These are phyloP conservation scores for Lepus timidus DNA, from an alignment of 2,113 vertebrate species.

Conservation along the genomic window DNA sequence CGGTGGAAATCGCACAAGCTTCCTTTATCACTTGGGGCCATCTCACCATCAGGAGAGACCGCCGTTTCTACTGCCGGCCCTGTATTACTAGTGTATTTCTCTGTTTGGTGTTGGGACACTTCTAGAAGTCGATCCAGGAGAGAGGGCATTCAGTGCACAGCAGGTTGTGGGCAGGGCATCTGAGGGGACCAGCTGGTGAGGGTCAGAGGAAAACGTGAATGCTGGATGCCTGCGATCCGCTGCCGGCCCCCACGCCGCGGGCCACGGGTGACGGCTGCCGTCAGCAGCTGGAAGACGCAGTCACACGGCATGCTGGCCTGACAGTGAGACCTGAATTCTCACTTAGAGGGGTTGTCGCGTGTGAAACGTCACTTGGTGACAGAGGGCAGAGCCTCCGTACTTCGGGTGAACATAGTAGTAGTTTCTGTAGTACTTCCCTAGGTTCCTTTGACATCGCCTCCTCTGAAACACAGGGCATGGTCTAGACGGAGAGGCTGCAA, in stretches of 20 bases:
- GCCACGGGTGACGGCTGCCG: neutral
- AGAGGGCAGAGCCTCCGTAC: rapidly evolving
- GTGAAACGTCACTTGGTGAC: neutral
- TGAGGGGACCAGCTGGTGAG: neutral
- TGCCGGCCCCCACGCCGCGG: rapidly evolving
- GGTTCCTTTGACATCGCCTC: neutral
- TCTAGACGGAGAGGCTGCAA: no score
- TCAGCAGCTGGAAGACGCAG: rapidly evolving
- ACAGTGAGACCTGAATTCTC: neutral
- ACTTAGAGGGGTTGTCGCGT: rapidly evolving
- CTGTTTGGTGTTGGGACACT: neutral
- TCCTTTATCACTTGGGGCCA: neutral
- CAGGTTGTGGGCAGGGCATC: rapidly evolving
- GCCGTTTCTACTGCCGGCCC: no score
- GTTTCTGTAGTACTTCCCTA: rapidly evolving
- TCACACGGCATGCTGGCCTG: neutral
- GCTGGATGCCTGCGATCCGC: rapidly evolving
- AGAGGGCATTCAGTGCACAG: neutral
- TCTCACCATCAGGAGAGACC: neutral
- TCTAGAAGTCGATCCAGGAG: neutral
- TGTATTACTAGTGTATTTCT: neutral
- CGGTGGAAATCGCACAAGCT: neutral
- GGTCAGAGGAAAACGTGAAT: rapidly evolving
- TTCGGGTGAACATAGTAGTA: neutral
- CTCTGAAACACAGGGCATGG: no score